These are phyloP conservation scores for Callimorpha dominula DNA, from an alignment of 2,888 invertebrate species.

Conservation along the genomic window DNA sequence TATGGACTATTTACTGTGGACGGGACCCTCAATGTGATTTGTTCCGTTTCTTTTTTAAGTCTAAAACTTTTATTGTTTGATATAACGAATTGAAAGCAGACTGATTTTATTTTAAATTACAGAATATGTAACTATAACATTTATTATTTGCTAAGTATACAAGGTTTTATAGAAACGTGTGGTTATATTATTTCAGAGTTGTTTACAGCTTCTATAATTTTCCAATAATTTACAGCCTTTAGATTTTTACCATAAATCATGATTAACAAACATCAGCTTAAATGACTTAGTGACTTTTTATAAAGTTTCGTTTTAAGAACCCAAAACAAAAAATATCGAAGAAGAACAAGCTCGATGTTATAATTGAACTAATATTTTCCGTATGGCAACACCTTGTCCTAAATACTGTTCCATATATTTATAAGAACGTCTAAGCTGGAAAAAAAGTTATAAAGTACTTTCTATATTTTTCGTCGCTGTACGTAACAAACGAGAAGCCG, in stretches of 20 bases:
- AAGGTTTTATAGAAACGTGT: not conserved
- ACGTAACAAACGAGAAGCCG: not conserved
- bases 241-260: too few species aligned
- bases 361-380: not conserved
- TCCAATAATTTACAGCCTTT: too few species aligned
- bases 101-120: not conserved
- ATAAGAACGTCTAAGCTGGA: not conserved
- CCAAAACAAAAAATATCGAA: not conserved
- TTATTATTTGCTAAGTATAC: not conserved
- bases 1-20: too few species aligned
- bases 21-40: too few species aligned
- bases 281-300: too few species aligned
- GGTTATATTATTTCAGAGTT: not conserved
- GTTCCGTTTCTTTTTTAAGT: too few species aligned
- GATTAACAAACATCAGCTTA: too few species aligned
- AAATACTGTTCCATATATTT: not conserved
- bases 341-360: not conserved
- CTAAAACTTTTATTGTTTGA: too few species aligned
- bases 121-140: too few species aligned
- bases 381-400: not conserved
- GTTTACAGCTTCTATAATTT: too few species aligned
- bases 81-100: too few species aligned
- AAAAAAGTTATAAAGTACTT: slow-evolving; percentile 3
- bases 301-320: not conserved
- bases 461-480: not conserved